A percentile compares a stretch with the other conserved stretches of the same genome.
Evolutionary conservation across 2,113 vertebrate genomes (phyloP).

Genomic region (Chionodraco myersi): DNA sequence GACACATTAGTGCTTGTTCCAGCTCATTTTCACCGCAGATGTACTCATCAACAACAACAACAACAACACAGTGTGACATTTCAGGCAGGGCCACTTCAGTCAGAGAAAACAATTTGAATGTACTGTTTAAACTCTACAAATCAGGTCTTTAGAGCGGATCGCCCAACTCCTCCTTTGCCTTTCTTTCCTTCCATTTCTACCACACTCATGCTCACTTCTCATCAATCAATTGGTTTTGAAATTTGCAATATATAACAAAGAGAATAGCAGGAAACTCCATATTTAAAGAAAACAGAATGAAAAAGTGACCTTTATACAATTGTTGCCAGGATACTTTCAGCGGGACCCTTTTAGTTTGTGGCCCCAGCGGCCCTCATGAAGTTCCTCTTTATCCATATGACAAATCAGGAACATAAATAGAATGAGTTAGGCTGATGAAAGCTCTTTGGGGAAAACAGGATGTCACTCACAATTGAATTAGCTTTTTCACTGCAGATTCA

Average conservation of each 20-base stretch:
- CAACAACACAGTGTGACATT: neutral
- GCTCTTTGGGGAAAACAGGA: neutral
- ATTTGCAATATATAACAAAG: too few relatives aligned
- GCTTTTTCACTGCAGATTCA: neutral
- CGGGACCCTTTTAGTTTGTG: neutral
- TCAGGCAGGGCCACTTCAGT: neutral
- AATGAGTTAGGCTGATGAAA: neutral
- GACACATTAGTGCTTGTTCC: constrained; percentile 15
- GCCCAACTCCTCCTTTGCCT: too few relatives aligned
- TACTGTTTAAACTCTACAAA: too few relatives aligned
- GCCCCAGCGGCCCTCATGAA: too few relatives aligned
- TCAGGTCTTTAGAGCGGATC: too few relatives aligned
- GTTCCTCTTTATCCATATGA: neutral
- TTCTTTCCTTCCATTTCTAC: too few relatives aligned
- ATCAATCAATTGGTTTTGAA: too few relatives aligned
- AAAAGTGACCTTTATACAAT: too few relatives aligned
- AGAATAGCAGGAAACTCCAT: too few relatives aligned
- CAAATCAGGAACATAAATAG: neutral
- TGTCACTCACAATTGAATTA: neutral
- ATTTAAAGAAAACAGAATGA: too few relatives aligned
- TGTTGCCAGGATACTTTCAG: neutral
- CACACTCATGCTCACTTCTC: too few relatives aligned
- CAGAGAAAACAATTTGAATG: neutral
- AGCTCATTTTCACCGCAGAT: constrained; percentile 17
- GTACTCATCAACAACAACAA: constrained; percentile 8